Base-by-base conservation (phyloP, 2,888 invertebrate species). In the Meiosimyza decipiens region DNA sequence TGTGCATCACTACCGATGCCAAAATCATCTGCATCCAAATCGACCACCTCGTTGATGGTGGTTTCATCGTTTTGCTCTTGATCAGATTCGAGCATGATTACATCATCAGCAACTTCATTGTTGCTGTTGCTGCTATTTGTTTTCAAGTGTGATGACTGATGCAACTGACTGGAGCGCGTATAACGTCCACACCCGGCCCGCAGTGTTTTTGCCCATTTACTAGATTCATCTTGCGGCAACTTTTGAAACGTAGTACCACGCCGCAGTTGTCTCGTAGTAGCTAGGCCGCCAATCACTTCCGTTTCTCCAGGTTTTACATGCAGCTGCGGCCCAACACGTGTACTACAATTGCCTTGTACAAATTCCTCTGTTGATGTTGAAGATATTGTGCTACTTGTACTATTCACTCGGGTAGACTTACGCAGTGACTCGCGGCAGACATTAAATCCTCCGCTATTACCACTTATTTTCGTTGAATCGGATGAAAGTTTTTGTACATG, bases 311-410 rank as follows among this genome's bases (percentile, higher is more conserved):
- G 87, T 75, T 40, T 40, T 6, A 81, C 87, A 81, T 83, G 84
- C 78, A 82, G 84, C 81, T 47, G 76, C 71, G n/a, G 76, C 74
- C 22, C 18, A 15, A 16, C 3, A 22, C 64, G 11, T 50, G 64
- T 12, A 9, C 50, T 5, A 22, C 50, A 64, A 22, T 60, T 18
- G 22, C 28, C 15, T 15, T 22, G 50, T 3, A 12, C 28, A 63
- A 77, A 76, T 49, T 83, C 84, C 33, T 86, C 87, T n/a, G 82
- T 82, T 15, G 86, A 85, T 13, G 83, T 81, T 9, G 86, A 86
- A 52, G 86, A 86, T 62, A 83, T 84, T 76, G 83, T 85, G 77
- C 86, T 86, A 75, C 87, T 85, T 67, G 86, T 86, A 77, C 87
- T 87, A 72, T 83, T 87, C 3, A 87, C 87, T 6, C 86, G 82